Percentiles rank a stretch among this genome's conserved stretches.
phyloP scores from a whole-genome alignment of 2,797 vertebrate species.

The Mormyrops attenuatus region DNA sequence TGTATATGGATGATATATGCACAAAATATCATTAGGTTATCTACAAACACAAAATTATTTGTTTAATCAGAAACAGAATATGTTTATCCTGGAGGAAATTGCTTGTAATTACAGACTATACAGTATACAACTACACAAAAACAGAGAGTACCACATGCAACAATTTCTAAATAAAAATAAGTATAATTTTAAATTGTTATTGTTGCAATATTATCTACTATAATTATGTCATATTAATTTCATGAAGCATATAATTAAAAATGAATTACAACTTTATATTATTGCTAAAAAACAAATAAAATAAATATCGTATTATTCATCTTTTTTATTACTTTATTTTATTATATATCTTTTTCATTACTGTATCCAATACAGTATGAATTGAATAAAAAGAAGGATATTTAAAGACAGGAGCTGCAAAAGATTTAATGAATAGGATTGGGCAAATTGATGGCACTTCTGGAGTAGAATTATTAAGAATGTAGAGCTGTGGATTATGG shows the following conservation, averaged over 20 bases:
- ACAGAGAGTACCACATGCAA: not conserved
- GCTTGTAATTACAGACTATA: not conserved
- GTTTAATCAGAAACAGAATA: not conserved
- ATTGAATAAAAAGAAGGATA: not conserved
- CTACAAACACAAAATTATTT: not conserved
- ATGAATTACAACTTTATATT: not conserved
- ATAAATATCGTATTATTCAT: not conserved
- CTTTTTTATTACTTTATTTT: too few relatives aligned
- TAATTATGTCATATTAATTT: not conserved
- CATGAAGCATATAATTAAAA: not conserved
- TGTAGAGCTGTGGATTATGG: slow-evolving; percentile 75
- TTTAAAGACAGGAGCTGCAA: slow-evolving; percentile 61
- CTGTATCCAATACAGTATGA: not conserved
- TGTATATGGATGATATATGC: not conserved
- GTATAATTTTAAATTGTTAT: not conserved
- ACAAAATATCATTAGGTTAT: not conserved
- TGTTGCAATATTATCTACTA: not conserved
- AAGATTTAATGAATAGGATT: slow-evolving; percentile 81
- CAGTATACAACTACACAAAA: not conserved
- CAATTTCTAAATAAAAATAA: not conserved
- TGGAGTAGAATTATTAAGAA: slow-evolving; percentile 87
- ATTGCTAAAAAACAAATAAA: not conserved
- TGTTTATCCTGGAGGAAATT: not conserved
- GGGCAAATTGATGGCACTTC: slow-evolving; percentile 84
- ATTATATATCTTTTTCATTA: too few relatives aligned